Evolutionary conservation across 2,888 invertebrate species (phyloP).

Genomic region (Cantharis nigra): DNA sequence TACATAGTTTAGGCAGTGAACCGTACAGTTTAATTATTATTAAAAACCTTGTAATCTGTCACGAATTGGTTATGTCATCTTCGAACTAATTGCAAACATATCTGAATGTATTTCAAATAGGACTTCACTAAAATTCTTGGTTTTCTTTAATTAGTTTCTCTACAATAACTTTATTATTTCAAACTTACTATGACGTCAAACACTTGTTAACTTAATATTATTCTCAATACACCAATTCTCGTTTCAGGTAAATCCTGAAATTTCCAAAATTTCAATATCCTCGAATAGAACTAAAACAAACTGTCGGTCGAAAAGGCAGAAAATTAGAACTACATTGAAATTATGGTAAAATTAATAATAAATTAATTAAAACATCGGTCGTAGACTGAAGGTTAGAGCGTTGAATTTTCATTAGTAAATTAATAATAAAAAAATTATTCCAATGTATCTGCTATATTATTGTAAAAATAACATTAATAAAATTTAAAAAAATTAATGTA

Average conservation of each 20-base stretch:
- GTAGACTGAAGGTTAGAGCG: too few relatives aligned
- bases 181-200: neutral
- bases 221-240: neutral
- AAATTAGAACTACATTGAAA: too few relatives aligned
- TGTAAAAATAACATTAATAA: too few relatives aligned
- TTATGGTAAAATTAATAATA: too few relatives aligned
- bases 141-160: neutral
- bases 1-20: neutral
- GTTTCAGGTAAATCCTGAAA: neutral
- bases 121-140: neutral
- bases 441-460: too few relatives aligned
- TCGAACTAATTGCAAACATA: neutral
- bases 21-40: neutral
- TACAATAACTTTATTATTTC: neutral
- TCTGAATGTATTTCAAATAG: neutral
- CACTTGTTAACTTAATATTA: neutral
- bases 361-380: too few relatives aligned
- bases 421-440: too few relatives aligned
- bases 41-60: neutral
- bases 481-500: too few relatives aligned
- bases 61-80: neutral
- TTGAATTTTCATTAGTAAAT: too few relatives aligned
- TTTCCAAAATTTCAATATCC: neutral
- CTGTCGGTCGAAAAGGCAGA: too few relatives aligned
- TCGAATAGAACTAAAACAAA: too few relatives aligned